Evolutionary conservation across 1,140 invertebrate species (phyloP).

Genomic region (Tenebrio molitor): DNA sequence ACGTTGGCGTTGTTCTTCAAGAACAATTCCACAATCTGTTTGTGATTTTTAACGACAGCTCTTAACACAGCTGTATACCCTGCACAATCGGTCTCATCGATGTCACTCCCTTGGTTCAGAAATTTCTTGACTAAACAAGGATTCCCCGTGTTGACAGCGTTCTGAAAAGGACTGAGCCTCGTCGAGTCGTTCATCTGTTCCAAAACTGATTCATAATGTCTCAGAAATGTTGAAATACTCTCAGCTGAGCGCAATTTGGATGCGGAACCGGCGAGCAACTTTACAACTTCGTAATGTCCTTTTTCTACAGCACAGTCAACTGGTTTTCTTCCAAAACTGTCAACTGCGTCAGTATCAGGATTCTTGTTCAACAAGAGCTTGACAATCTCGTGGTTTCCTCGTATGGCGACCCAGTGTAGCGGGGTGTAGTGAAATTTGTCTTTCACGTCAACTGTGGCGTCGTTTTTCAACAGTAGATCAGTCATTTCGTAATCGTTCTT

Average conservation of each 20-base stretch:
- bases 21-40: not conserved
- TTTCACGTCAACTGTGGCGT: not conserved
- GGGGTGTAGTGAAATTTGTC: slow-evolving; percentile 2
- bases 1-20: not conserved
- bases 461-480: not conserved
- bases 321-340: not conserved
- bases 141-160: not conserved
- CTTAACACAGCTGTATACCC: not conserved
- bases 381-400: not conserved
- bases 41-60: not conserved
- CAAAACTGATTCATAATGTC: not conserved
- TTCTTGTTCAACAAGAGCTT: not conserved
- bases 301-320: slow-evolving; percentile 7
- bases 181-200: not conserved
- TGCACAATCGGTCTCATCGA: not conserved
- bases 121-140: not conserved
- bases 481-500: not conserved
- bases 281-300: not conserved
- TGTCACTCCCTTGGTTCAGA: not conserved
- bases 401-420: slow-evolving; percentile 1
- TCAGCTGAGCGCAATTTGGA: not conserved
- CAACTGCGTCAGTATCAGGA: not conserved
- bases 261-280: not conserved
- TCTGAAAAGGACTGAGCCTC: not conserved
- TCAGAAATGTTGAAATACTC: not conserved